Evolutionary conservation across 2,797 vertebrate genomes (phyloP).

Genomic region (Rhinogobio ventralis): DNA sequence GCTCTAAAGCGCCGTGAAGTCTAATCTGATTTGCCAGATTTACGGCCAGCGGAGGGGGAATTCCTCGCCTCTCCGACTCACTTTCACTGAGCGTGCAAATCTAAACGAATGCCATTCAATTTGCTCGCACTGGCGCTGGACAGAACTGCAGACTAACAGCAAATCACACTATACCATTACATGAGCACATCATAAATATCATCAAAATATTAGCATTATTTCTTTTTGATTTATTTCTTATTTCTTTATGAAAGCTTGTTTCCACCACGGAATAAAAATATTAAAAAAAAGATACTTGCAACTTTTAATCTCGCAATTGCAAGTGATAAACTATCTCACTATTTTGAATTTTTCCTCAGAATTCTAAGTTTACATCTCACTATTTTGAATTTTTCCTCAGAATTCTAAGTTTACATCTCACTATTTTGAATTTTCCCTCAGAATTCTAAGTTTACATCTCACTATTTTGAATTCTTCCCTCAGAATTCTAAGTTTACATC

Average conservation of each 20-base stretch:
- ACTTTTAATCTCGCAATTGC: background rate
- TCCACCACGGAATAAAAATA: background rate
- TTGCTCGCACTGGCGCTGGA: background rate
- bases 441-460: background rate
- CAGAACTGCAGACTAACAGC: slow-evolving; percentile 8
- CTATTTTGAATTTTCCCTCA: no score
- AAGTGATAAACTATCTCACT: background rate
- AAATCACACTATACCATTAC: background rate
- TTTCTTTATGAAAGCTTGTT: background rate
- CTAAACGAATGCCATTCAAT: slow-evolving; percentile 31
- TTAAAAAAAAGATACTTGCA: background rate
- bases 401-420: no score
- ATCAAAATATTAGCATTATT: background rate
- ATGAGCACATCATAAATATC: background rate
- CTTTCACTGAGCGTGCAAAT: slow-evolving; percentile 50
- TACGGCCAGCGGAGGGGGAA: slow-evolving; percentile 44
- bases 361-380: no score
- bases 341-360: no score
- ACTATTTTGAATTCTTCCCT: fast-evolving
- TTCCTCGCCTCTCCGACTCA: slow-evolving; percentile 13
- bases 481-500: background rate
- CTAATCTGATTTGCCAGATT: slow-evolving; percentile 63
- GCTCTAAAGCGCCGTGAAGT: slow-evolving; percentile 53
- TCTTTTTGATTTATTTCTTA: background rate
- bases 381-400: no score